Base-by-base conservation (phyloP, 1,140 invertebrate genomes). In the Atta colombica region DNA sequence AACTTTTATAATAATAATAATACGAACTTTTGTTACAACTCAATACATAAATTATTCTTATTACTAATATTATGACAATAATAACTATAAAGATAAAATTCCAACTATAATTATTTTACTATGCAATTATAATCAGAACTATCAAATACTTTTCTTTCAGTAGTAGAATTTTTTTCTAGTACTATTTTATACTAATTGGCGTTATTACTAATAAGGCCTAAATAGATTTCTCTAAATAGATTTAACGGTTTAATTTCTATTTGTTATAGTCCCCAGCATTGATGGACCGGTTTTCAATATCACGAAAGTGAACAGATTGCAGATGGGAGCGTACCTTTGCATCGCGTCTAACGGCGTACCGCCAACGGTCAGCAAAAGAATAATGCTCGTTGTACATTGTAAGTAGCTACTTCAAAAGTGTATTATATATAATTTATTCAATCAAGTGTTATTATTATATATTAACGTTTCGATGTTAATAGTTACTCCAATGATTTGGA, bases 241-340 rank as follows among this genome's bases (percentile, higher is more conserved):
- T 51, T 49, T 39, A 55, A 28, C 12, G 25, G 7, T 35, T 25
- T 28, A 77, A 77, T 78, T 25, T 74, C 12, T 14, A 18, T 87
- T 55, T 90, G 77, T 94, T 96, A 71, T 94, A 97, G 97, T 96
- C 53, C 92, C 95, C 49, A 96, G 94, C 87, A 96, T 97, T 10
- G 97, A 97, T 78, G 98, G 98, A 31, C 96, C 97, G 21, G 95
- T 96, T 77, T 96, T 99, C 91, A 97, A 97, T 91, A 97, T 99
- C 88, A 96, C 96, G 39, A 97, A 97, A 96, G 98, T 98, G 58
- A 98, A 97, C 91, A 96, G 98, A 63, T 96, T 98, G 35, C 98
- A 99, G 92, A 99, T 99, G 98, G 98, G 98, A 60, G 97, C 98
- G 25, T 98, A 98, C 94, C 96, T 99, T 28, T 99, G 98, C 95